Evolutionary conservation across 2,113 vertebrate species (phyloP).

Genomic region (Martes martes): DNA sequence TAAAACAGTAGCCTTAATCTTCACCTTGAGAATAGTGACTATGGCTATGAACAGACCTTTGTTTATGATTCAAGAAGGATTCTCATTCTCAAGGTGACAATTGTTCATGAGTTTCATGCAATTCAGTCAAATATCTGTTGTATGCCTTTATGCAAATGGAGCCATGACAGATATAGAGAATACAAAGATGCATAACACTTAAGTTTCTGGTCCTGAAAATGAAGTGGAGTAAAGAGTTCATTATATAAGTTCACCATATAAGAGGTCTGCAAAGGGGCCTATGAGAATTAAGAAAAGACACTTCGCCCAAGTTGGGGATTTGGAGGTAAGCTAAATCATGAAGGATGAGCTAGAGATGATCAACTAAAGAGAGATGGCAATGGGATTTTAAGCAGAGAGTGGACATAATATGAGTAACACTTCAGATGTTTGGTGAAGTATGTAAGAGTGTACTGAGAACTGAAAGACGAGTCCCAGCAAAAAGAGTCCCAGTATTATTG

Average conservation of each 20-base stretch:
- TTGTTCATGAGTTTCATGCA: neutral
- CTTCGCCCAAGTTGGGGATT: neutral
- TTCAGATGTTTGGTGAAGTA: neutral
- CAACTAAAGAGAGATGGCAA: neutral
- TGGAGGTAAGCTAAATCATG: neutral
- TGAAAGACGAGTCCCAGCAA: neutral
- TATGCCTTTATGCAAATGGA: neutral
- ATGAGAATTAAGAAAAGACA: neutral
- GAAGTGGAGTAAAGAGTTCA: neutral
- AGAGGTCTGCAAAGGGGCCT: neutral
- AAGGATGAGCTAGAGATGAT: neutral
- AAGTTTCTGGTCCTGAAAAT: neutral
- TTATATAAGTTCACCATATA: neutral
- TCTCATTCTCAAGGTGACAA: neutral
- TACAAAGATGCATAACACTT: neutral
- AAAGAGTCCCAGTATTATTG: neutral
- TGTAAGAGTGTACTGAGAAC: neutral
- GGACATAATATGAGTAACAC: neutral
- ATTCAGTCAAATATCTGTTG: neutral
- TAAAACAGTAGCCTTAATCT: neutral
- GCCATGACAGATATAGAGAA: neutral
- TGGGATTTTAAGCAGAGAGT: neutral
- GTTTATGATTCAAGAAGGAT: neutral
- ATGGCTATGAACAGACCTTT: neutral
- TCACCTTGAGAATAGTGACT: neutral